Evolutionary conservation across 2,888 invertebrate species (phyloP), one percentile per base, ranked within the genome.

Genomic region (Lepidocyrtinus sp.): DNA sequence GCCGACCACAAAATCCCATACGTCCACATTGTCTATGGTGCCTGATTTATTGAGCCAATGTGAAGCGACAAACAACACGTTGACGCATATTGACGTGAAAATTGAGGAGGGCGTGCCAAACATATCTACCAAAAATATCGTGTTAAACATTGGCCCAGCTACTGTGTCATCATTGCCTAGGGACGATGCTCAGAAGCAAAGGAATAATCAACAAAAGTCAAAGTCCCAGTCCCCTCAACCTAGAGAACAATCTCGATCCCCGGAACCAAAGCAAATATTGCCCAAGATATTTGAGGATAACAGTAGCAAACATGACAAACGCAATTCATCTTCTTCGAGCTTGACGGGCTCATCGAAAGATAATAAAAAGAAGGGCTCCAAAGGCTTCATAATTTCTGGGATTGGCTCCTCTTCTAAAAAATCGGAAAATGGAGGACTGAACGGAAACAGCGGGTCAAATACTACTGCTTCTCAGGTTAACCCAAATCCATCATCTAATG

Each of bases 11-110:
- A 71, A 75, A 50, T 22, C 65, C n/a, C 75, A 78, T 36, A 78
- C 69, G 22, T 82, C 82, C 45, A 82, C 82, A 62, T 63, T 86
- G 67, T 85, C 85, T 59, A 85, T 85, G 85, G 85, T 86, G 19
- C 86, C 86, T 17, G 86, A 86, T 67, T 82, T 86, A 55, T 76
- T 86, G 69, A 85, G 85, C 72, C 85, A 85, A 50, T 86, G 86
- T 73, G 85, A 85, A 63, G 84, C 76, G 46, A 82, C 83, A 12
- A 70, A 70, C 46, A 80, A 82, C 61, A 85, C 85, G 22, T 83
- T 84, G 22, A 84, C 85, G 1, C 86, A 86, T 55, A 84, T 86
- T 73, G 82, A 84, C 25, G 84, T 85, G 15, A 79, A 76, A 26
- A 86, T 86, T 61, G 84, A 85, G 63, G 82, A 84, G 46, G 72